Percentiles rank a stretch among this genome's conserved stretches.
Conservation (phyloP, 2,888 invertebrate species). For the Abrostola tripartita region DNA sequence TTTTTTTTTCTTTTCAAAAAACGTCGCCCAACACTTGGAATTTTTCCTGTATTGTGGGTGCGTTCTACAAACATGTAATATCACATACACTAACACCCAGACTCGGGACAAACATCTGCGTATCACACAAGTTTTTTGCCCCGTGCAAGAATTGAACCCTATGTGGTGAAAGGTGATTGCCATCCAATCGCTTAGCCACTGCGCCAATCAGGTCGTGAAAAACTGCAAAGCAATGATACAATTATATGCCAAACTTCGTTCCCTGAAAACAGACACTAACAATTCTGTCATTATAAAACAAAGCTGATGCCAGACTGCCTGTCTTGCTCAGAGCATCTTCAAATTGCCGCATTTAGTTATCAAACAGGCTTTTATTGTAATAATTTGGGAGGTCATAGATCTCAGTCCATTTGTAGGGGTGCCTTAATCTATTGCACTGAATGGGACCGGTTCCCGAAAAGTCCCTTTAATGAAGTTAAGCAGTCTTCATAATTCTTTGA, state of each 20-base stretch:
- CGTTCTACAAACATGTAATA: too few species aligned
- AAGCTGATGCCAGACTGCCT: slow-evolving; percentile 27
- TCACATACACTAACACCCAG: too few species aligned
- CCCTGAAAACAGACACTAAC: not conserved
- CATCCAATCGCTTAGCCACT: too few species aligned
- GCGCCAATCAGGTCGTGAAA: too few species aligned
- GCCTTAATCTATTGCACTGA: slow-evolving; percentile 48
- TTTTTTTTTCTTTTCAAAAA: too few species aligned
- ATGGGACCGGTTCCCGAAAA: slow-evolving; percentile 47
- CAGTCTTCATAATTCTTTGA: slow-evolving; percentile 74
- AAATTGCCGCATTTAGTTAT: slow-evolving; percentile 76
- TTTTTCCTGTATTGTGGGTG: too few species aligned
- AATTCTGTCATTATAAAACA: slow-evolving; percentile 1
- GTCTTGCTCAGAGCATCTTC: slow-evolving; percentile 57
- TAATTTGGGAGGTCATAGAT: slow-evolving; percentile 72
- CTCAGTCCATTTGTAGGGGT: slow-evolving; percentile 65
- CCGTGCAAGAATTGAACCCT: too few species aligned
- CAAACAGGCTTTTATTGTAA: slow-evolving; percentile 71
- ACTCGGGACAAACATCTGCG: too few species aligned
- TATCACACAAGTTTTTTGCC: too few species aligned
- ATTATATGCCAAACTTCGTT: not conserved
- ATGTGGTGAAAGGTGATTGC: too few species aligned
- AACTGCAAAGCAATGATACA: too few species aligned
- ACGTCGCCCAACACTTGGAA: too few species aligned
- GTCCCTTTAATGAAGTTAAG: slow-evolving; percentile 78